phyloP scores from a whole-genome alignment of 2,888 invertebrate genomes.

The Cataglyphis rosenhaueri region DNA sequence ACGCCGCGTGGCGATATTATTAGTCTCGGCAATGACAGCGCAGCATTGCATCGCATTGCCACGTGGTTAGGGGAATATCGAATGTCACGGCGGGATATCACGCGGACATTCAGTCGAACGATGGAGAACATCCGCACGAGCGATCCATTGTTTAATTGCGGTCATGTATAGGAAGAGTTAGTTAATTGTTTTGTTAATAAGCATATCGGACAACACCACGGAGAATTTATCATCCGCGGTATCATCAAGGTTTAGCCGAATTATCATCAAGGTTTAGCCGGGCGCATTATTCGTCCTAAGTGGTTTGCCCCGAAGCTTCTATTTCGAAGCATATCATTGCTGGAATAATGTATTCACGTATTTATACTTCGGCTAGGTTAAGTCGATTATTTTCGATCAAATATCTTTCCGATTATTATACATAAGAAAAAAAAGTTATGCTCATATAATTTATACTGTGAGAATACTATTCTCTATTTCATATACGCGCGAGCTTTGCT shows the following conservation, averaged over 20 bases:
- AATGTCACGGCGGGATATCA: constrained; percentile 1
- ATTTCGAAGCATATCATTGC: constrained; percentile 27
- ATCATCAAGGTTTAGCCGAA: constrained; percentile 35
- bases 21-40: constrained; percentile 17
- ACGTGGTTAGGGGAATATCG: constrained; percentile 33
- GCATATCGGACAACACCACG: constrained; percentile 2
- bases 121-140: neutral
- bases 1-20: constrained; percentile 20
- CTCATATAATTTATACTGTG: neutral
- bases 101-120: neutral
- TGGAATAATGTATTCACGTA: constrained; percentile 40
- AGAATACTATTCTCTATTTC: constrained; percentile 17
- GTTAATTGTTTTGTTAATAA: constrained; percentile 36
- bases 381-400: constrained; percentile 19
- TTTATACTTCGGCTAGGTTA: constrained; percentile 21
- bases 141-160: constrained; percentile 42
- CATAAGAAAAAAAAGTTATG: constrained; percentile 8
- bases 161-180: constrained; percentile 10
- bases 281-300: constrained; percentile 39
- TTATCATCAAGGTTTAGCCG: constrained; percentile 35
- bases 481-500: constrained; percentile 12
- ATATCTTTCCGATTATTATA: constrained; percentile 13
- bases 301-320: constrained; percentile 1
- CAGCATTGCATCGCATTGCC: constrained; percentile 9
- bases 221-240: constrained; percentile 15